Evolutionary conservation across 2,888 invertebrate genomes (phyloP).

Genomic region (Sinhomidia bicolor): DNA sequence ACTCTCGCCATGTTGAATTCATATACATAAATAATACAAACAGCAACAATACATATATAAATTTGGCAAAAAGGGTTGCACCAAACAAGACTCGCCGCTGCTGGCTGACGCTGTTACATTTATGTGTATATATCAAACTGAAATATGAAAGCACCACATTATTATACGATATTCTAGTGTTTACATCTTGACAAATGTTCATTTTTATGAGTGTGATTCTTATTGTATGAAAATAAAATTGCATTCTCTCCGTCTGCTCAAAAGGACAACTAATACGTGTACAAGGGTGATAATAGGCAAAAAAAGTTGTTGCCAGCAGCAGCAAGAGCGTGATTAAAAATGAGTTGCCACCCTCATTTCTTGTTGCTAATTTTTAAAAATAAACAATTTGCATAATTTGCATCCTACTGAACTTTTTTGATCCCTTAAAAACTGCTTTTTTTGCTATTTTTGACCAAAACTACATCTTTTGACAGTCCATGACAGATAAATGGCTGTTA

Average conservation of each 20-base stretch:
- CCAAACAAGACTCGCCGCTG: no score
- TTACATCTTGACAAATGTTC: conserved; percentile 11
- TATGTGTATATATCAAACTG: not conserved
- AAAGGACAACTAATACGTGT: not conserved
- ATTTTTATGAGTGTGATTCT: not conserved
- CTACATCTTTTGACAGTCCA: not conserved
- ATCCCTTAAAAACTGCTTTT: not conserved
- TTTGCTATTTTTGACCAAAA: not conserved
- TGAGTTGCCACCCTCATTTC: conserved; percentile 48
- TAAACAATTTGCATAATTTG: conserved; percentile 31
- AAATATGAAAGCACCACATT: conserved; percentile 7
- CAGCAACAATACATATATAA: not conserved
- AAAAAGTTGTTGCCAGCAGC: not conserved
- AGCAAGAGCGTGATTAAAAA: conserved; percentile 5
- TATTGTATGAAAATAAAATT: not conserved
- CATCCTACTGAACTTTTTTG: conserved; percentile 24
- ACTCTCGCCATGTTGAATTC: not conserved
- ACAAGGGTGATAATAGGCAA: not conserved
- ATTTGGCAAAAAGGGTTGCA: conserved; percentile 27
- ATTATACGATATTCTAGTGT: not conserved
- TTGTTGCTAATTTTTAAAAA: conserved; percentile 12
- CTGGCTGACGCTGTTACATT: not conserved
- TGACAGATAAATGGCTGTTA: not conserved
- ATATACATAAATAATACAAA: not conserved
- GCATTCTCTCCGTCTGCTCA: not conserved